A percentile compares a stretch with the other conserved stretches of the same genome.
phyloP scores from a whole-genome alignment of 2,888 invertebrate genomes.

The Rhagophthalmus giganteus region DNA sequence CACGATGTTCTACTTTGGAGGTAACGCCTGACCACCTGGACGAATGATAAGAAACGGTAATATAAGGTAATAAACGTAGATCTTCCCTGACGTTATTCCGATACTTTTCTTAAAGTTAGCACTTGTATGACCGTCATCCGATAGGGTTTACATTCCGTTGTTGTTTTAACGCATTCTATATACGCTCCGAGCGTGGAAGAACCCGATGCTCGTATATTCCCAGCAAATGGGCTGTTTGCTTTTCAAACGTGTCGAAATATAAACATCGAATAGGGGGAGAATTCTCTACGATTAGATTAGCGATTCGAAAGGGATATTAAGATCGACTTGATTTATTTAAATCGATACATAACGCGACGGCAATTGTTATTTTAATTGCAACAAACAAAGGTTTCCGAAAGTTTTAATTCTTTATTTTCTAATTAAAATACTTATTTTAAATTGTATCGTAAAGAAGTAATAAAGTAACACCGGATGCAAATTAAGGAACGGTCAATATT shows the following conservation, averaged over 20 bases:
- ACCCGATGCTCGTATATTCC: slow-evolving; percentile 13
- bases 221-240: slow-evolving; percentile 34
- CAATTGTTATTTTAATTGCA: too few relatives aligned
- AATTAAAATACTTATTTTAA: too few relatives aligned
- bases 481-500: too few relatives aligned
- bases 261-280: slow-evolving; percentile 26
- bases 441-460: too few relatives aligned
- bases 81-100: slow-evolving; percentile 10
- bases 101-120: slow-evolving; percentile 20
- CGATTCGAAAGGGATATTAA: not conserved
- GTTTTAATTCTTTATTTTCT: too few relatives aligned
- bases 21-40: slow-evolving; percentile 22
- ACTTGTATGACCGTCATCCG: slow-evolving; percentile 18
- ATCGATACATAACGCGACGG: too few relatives aligned
- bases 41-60: slow-evolving; percentile 22
- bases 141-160: slow-evolving; percentile 25
- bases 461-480: too few relatives aligned
- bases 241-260: slow-evolving; percentile 33
- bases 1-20: slow-evolving; percentile 24
- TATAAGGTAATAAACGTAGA: slow-evolving; percentile 25
- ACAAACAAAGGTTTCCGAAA: too few relatives aligned
- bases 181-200: slow-evolving; percentile 18
- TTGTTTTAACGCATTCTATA: slow-evolving; percentile 22
- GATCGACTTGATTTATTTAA: too few relatives aligned
- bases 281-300: slow-evolving; percentile 12